These are phyloP conservation scores for Cladopsammia gracilis DNA, from an alignment of 64 coral and sea anemone genomes.

Conservation along the genomic window DNA sequence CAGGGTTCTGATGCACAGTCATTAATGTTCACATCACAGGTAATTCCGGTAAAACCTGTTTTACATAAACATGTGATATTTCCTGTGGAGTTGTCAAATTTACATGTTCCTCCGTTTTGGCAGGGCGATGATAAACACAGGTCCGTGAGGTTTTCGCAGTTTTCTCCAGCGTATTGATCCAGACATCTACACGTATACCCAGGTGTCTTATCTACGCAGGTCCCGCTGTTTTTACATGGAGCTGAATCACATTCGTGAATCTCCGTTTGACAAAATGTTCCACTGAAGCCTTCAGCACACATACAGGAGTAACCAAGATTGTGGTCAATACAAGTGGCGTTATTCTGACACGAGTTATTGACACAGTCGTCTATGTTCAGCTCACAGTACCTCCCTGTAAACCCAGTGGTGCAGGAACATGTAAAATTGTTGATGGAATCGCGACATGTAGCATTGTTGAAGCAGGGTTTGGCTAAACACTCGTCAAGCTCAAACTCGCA, in stretches of 20 bases:
- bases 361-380: slow-evolving; percentile 17
- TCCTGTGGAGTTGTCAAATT: slow-evolving; percentile 12
- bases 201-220: not conserved
- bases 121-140: slow-evolving; percentile 9
- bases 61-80: slow-evolving; percentile 38
- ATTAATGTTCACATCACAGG: slow-evolving; percentile 60
- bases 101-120: slow-evolving; percentile 48
- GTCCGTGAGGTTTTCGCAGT: slow-evolving; percentile 19
- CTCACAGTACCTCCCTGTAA: slow-evolving; percentile 42
- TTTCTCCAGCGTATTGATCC: not conserved
- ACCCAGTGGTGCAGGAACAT: slow-evolving; percentile 52
- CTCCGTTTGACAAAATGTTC: slow-evolving; percentile 29
- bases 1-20: slow-evolving; percentile 64
- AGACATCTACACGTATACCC: slow-evolving; percentile 18
- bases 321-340: slow-evolving; percentile 50
- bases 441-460: slow-evolving; percentile 22
- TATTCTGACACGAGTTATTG: slow-evolving; percentile 45
- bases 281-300: slow-evolving; percentile 16
- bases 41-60: slow-evolving; percentile 39
- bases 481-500: slow-evolving; percentile 17
- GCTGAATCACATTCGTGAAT: slow-evolving; percentile 33
- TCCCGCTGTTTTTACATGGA: slow-evolving; percentile 4
- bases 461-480: not conserved
- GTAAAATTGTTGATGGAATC: slow-evolving; percentile 13
- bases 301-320: slow-evolving; percentile 12